These are phyloP conservation scores for Sterrhoptilus dennistouni DNA, from an alignment of 2,113 vertebrate species.

Conservation along the genomic window DNA sequence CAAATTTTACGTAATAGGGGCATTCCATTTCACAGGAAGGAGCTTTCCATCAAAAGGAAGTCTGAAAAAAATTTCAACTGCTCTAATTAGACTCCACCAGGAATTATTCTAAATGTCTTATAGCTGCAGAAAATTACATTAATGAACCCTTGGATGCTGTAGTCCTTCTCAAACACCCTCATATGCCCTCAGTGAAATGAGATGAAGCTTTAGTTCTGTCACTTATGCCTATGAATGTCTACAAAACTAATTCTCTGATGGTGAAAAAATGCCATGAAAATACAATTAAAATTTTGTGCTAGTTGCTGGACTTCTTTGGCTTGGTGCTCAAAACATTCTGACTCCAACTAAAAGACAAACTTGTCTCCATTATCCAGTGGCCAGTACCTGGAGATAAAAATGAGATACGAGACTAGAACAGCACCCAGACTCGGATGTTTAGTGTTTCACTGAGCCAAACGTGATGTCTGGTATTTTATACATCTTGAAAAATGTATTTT, in stretches of 20 bases:
- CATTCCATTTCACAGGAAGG: neutral
- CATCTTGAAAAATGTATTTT: neutral
- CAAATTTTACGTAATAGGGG: neutral
- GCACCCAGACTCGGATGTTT: neutral
- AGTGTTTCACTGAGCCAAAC: neutral
- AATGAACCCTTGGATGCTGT: neutral
- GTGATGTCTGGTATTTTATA: neutral
- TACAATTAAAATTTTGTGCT: neutral
- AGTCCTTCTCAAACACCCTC: neutral
- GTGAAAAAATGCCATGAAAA: neutral
- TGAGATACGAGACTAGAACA: neutral
- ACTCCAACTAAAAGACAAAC: neutral
- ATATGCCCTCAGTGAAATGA: neutral
- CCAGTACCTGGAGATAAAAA: neutral
- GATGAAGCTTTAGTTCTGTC: neutral
- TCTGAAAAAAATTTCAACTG: neutral
- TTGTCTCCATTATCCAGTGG: neutral
- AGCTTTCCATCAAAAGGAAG: neutral
- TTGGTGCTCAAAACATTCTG: neutral
- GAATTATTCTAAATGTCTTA: neutral
- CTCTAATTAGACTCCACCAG: neutral
- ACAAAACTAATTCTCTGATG: neutral
- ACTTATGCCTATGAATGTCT: neutral
- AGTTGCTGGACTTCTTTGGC: neutral
- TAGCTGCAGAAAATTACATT: neutral